Evolutionary conservation across 2,113 vertebrate genomes (phyloP).

Genomic region (Pelusios castaneus): DNA sequence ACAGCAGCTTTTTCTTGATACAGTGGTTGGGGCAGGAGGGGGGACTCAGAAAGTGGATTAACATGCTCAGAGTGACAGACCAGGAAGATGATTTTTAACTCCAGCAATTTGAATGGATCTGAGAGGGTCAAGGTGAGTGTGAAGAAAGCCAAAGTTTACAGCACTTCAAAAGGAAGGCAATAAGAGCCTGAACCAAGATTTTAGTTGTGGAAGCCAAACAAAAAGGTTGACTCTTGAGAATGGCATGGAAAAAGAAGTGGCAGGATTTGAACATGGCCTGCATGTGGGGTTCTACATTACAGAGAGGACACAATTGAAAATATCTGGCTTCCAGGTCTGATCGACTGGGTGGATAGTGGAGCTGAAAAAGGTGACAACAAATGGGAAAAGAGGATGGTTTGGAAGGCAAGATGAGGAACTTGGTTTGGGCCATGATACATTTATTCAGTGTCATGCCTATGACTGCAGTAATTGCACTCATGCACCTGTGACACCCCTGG

Average conservation of each 20-base stretch:
- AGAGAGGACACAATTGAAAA: background rate
- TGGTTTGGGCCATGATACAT: background rate
- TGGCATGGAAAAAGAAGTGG: background rate
- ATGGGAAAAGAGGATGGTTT: background rate
- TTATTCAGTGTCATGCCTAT: background rate
- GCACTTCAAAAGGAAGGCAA: background rate
- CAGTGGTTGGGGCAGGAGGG: background rate
- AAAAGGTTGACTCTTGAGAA: too few relatives aligned
- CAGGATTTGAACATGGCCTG: background rate
- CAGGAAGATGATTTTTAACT: background rate
- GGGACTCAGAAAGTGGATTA: background rate
- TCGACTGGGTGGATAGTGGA: background rate
- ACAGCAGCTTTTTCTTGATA: background rate
- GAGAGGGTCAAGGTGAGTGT: background rate
- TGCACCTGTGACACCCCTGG: background rate
- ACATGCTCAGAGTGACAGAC: background rate
- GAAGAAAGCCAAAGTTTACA: background rate
- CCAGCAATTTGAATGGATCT: background rate
- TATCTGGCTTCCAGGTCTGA: background rate
- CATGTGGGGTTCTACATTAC: background rate
- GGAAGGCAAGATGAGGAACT: background rate
- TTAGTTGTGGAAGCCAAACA: background rate
- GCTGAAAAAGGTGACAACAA: background rate
- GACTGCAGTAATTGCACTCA: background rate
- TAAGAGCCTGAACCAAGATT: background rate